A percentile compares a stretch with the other conserved stretches of the same genome.
phyloP scores from a whole-genome alignment of 2,888 invertebrate genomes.

The Spialia ferax region DNA sequence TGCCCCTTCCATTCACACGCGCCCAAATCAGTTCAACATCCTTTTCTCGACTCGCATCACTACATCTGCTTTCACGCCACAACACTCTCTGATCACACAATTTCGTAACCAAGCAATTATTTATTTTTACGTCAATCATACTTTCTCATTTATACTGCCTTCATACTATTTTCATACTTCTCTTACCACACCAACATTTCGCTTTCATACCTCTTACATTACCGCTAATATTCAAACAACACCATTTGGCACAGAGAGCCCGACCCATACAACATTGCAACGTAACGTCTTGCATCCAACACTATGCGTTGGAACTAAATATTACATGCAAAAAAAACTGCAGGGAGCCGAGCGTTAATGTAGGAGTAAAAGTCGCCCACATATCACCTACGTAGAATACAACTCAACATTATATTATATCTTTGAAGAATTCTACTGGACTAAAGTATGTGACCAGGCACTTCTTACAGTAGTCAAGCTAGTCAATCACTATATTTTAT shows the following conservation, averaged over 20 bases:
- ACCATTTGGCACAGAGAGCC: constrained; percentile 36
- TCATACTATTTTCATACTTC: no score
- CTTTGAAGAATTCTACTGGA: background rate
- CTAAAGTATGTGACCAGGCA: background rate
- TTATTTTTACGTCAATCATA: no score
- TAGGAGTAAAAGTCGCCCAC: constrained; percentile 24
- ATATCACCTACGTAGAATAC: constrained; percentile 18
- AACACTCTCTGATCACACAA: no score
- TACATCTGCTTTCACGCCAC: no score
- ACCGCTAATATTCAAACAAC: constrained; percentile 74
- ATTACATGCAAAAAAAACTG: constrained; percentile 39
- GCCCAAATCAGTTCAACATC: no score
- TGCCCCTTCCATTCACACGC: no score
- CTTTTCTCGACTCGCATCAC: no score
- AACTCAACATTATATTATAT: background rate
- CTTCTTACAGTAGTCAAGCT: background rate
- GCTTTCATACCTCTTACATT: constrained; percentile 89
- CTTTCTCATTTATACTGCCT: no score
- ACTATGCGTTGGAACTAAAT: constrained; percentile 36
- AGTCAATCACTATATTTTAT: background rate
- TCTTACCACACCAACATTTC: no score
- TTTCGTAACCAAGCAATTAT: no score
- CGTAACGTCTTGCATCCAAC: constrained; percentile 9
- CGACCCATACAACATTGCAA: background rate
- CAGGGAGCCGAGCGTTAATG: constrained; percentile 35